A percentile compares a stretch with the other conserved stretches of the same genome.
Evolutionary conservation across 2,113 vertebrate species (phyloP).

Genomic region (Oxyruncus cristatus): DNA sequence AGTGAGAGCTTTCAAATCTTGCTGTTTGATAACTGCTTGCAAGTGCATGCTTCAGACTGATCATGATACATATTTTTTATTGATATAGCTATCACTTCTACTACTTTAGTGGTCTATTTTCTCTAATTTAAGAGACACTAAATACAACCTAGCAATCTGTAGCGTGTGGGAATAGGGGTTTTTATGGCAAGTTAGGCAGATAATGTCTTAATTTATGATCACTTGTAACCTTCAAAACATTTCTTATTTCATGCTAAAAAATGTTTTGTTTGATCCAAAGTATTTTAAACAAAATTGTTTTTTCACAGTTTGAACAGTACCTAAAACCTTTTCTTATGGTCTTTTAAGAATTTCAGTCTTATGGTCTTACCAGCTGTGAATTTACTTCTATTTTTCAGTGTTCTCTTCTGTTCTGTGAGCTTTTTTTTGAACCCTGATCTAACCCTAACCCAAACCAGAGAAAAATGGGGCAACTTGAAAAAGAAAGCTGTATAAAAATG

Average conservation of each 20-base stretch:
- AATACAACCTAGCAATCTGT: background rate
- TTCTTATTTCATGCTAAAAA: background rate
- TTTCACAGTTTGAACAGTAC: background rate
- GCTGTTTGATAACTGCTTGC: background rate
- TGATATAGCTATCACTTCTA: background rate
- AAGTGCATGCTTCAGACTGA: background rate
- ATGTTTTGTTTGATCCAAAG: background rate
- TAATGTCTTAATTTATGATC: background rate
- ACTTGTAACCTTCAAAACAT: background rate
- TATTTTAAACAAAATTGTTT: background rate
- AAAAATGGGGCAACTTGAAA: background rate
- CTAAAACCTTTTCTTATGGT: background rate
- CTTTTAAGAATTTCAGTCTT: background rate
- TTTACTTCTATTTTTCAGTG: background rate
- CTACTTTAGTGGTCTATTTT: background rate
- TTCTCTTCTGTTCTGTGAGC: background rate
- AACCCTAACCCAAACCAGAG: background rate
- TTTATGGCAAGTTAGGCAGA: background rate
- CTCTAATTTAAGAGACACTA: background rate
- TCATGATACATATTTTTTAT: background rate
- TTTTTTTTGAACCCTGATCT: background rate
- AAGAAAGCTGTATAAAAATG: background rate
- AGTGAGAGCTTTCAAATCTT: background rate
- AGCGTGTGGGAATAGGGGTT: accelerated
- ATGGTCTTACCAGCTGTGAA: background rate